phyloP scores from a whole-genome alignment of 1,140 invertebrate species.

The Heterodera carotae region DNA sequence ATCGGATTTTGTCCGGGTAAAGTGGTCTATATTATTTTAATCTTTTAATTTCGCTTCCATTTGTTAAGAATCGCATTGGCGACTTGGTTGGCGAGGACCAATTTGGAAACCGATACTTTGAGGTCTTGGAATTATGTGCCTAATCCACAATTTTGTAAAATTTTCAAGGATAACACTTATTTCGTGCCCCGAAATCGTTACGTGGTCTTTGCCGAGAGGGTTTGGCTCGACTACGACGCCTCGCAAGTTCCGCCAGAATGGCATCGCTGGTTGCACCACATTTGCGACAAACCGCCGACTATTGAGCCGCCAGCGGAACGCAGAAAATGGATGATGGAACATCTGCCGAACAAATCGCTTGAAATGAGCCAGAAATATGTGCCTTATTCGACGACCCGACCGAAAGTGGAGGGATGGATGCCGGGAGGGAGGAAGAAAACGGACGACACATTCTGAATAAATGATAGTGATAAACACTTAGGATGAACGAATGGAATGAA shows the following conservation, averaged over 20 bases:
- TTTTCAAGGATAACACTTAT: slow-evolving; percentile 55
- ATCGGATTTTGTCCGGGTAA: background rate
- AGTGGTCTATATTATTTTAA: background rate
- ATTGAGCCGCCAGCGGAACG: slow-evolving; percentile 45
- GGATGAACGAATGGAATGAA: background rate
- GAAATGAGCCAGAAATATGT: slow-evolving; percentile 61
- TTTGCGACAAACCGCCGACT: slow-evolving; percentile 58
- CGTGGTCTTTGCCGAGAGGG: slow-evolving; percentile 81
- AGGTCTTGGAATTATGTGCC: slow-evolving; percentile 66
- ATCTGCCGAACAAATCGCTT: slow-evolving; percentile 51
- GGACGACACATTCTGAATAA: background rate
- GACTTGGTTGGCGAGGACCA: slow-evolving; percentile 82
- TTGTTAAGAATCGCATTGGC: slow-evolving; percentile 44
- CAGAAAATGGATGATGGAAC: slow-evolving; percentile 54
- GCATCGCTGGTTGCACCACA: slow-evolving; percentile 70
- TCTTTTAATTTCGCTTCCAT: slow-evolving; percentile 31
- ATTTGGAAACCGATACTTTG: slow-evolving; percentile 93
- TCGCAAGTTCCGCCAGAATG: slow-evolving; percentile 89
- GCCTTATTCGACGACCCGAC: slow-evolving; percentile 62
- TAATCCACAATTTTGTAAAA: background rate
- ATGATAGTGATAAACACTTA: no score
- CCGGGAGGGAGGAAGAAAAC: slow-evolving; percentile 44
- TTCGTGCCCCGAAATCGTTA: slow-evolving; percentile 78
- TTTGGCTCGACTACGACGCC: slow-evolving; percentile 84
- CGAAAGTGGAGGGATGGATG: slow-evolving; percentile 62